Evolutionary conservation across 2,888 invertebrate genomes (phyloP).

Genomic region (Drosophila emarginata): DNA sequence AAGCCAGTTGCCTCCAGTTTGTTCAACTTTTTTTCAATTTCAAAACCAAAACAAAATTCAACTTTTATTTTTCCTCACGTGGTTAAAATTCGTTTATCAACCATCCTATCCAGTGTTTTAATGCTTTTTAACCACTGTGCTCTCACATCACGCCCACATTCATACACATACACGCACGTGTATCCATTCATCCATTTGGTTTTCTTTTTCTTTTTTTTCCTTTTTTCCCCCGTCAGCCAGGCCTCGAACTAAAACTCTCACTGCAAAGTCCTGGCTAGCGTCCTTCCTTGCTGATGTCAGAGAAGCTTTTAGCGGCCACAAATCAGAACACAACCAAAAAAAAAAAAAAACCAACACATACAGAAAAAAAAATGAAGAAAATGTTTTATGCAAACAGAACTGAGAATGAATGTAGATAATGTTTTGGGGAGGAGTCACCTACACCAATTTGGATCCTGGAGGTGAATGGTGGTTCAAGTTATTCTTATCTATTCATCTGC

Average conservation of each 20-base stretch:
- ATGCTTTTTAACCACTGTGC: conserved; percentile 17
- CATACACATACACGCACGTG: conserved; percentile 44
- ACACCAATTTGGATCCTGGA: too few species aligned
- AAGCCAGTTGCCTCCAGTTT: too few species aligned
- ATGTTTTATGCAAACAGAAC: conserved; percentile 55
- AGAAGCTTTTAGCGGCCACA: conserved; percentile 66
- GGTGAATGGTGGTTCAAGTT: neutral
- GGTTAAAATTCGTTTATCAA: too few species aligned
- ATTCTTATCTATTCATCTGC: conserved; percentile 1
- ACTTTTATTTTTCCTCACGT: too few species aligned
- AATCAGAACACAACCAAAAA: conserved; percentile 49
- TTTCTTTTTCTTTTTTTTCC: too few species aligned
- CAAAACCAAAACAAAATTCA: too few species aligned
- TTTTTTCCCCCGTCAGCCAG: too few species aligned
- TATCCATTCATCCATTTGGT: conserved; percentile 43
- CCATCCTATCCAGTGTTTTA: neutral
- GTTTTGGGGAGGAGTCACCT: neutral
- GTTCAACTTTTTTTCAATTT: too few species aligned
- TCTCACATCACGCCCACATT: neutral
- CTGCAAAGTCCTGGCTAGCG: conserved; percentile 18
- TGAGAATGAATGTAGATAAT: conserved; percentile 34
- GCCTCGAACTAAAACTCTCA: conserved; percentile 11
- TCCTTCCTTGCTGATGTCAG: conserved; percentile 65
- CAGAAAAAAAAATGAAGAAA: conserved; percentile 6
- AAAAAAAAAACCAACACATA: conserved; percentile 5